These are phyloP conservation scores for Indicator maculatus DNA, from an alignment of 2,113 vertebrate species.

Conservation along the genomic window DNA sequence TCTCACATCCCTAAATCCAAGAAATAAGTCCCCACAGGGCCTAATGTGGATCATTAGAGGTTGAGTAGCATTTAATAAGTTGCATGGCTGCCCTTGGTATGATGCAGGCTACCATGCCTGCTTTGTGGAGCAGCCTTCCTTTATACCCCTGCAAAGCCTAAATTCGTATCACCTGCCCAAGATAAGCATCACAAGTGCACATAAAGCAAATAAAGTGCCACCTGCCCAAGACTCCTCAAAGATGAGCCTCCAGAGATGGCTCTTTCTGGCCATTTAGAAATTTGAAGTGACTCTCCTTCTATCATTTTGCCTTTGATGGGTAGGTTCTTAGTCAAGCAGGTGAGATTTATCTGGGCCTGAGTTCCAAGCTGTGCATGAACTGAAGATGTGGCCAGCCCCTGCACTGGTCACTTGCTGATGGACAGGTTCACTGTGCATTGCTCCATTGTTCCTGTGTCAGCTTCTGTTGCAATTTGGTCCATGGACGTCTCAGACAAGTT, in stretches of 20 bases:
- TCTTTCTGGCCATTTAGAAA: background rate
- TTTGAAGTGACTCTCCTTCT: background rate
- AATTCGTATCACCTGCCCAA: background rate
- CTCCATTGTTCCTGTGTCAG: background rate
- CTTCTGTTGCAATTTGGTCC: slow-evolving; percentile 36
- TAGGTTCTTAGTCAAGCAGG: background rate
- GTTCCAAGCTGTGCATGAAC: background rate
- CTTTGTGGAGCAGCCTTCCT: background rate
- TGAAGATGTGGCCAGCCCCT: background rate
- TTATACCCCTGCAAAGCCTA: background rate
- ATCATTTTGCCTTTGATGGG: background rate
- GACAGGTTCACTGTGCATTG: background rate
- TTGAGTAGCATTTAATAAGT: background rate
- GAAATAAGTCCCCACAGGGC: background rate
- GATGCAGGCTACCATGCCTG: background rate
- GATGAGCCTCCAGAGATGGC: background rate
- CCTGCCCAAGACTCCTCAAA: background rate
- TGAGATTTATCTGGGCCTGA: background rate
- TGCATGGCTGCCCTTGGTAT: background rate
- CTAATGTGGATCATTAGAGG: background rate
- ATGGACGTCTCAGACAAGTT: slow-evolving; percentile 24
- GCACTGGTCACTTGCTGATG: background rate
- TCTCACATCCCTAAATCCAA: background rate
- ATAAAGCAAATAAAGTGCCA: background rate
- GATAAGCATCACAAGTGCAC: background rate